Conservation (phyloP, 2,113 vertebrate genomes). For the Oophaga pumilio region DNA sequence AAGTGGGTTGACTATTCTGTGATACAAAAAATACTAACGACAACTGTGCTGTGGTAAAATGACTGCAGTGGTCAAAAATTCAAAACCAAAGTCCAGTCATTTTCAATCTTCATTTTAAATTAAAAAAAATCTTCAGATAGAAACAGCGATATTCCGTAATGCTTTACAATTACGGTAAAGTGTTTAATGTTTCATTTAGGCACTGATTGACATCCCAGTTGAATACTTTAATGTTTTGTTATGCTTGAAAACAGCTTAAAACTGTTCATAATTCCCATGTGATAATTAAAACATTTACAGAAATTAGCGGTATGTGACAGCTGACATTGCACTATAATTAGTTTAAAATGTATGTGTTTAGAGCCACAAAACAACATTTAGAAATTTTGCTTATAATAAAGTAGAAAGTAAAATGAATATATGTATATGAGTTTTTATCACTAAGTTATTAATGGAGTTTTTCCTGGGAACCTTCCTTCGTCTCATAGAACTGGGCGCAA, state of each 20-base stretch:
- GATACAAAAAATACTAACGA: too few relatives aligned
- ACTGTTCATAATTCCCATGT: neutral
- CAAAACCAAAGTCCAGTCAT: too few relatives aligned
- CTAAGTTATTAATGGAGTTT: neutral
- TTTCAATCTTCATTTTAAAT: too few relatives aligned
- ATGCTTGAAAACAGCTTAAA: conserved; percentile 1
- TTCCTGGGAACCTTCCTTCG: neutral
- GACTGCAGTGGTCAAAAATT: too few relatives aligned
- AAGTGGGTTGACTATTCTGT: too few relatives aligned
- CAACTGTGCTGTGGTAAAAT: too few relatives aligned
- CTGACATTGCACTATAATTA: neutral
- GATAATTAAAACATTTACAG: conserved; percentile 5
- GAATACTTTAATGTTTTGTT: neutral
- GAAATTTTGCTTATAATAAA: neutral
- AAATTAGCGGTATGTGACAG: neutral
- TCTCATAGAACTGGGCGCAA: neutral
- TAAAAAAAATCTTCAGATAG: neutral
- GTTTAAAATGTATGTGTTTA: neutral
- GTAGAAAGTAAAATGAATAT: neutral
- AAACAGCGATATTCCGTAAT: neutral
- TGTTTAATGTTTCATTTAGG: neutral
- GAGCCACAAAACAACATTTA: neutral
- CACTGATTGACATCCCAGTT: neutral
- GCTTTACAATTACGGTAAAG: neutral
- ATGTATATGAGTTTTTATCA: neutral